Conservation (phyloP, 2,888 invertebrate genomes). For the Autographa pulchrina region DNA sequence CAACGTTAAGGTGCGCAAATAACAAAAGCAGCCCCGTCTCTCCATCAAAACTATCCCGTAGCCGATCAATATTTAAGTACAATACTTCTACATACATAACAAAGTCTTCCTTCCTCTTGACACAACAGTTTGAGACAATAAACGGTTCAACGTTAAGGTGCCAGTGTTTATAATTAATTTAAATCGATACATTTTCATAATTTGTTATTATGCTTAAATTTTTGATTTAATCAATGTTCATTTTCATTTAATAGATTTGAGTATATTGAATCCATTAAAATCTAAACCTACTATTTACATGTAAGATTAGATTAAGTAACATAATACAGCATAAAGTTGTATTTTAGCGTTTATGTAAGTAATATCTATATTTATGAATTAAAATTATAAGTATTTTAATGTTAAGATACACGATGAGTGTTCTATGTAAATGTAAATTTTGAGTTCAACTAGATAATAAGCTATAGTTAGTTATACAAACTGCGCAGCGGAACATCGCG, state of each 20-base stretch:
- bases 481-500: constrained; percentile 59
- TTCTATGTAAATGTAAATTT: constrained; percentile 86
- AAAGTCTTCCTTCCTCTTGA: constrained; percentile 31
- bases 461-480: constrained; percentile 66
- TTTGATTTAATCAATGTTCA: constrained; percentile 64
- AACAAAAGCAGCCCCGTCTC: neutral
- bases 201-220: constrained; percentile 69
- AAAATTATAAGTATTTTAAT: constrained; percentile 82
- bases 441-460: constrained; percentile 83
- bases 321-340: constrained; percentile 78
- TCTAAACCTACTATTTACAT: constrained; percentile 83
- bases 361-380: constrained; percentile 87
- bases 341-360: constrained; percentile 79
- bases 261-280: constrained; percentile 74
- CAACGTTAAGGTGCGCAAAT: constrained; percentile 57
- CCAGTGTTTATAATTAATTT: constrained; percentile 76
- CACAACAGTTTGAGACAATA: constrained; percentile 67
- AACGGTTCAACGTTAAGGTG: constrained; percentile 76
- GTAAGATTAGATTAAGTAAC: constrained; percentile 80
- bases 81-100: constrained; percentile 30
- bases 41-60: neutral
- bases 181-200: constrained; percentile 64
- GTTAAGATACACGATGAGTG: constrained; percentile 82
- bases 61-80: constrained; percentile 33
- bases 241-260: constrained; percentile 67